Evolutionary conservation across 2,797 vertebrate genomes (phyloP), one percentile per base, ranked within the genome.

Genomic region (Coilia nasus): DNA sequence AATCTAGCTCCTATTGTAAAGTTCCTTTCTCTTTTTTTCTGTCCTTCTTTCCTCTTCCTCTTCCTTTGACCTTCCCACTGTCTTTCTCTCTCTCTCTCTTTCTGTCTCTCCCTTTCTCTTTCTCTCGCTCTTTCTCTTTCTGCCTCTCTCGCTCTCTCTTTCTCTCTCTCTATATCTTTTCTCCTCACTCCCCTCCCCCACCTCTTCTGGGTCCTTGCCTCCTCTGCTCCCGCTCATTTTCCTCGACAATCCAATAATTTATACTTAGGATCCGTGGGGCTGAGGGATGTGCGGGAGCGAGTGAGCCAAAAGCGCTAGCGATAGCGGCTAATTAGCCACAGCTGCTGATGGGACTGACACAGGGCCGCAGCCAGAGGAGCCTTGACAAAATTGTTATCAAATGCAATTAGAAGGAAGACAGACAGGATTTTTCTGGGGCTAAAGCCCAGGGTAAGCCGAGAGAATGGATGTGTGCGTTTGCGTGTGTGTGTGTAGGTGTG

Each of bases 261-360:
- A 14, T 91, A 86, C 92, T 95, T 93, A 89, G 86, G 86, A 94
- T 93, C 88, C 86, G 90, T 88, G 89, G 90, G 93, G 92, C 93
- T 88, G 90, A 90, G 90, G 92, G 91, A 95, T 92, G 91, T 90
- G 83, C 14, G 50, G 3, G 91, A 84, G 82, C 89, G 92, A 90
- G 92, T 90, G 92, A 96, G 93, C 95, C 96, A 95, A 96, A 96
- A 96, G 91, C 93, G 92, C 94, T 93, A 90, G 95, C 94, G 92
- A 94, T 95, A 94, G 95, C 91, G 90, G 95, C 96, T 96, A 97
- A 96, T 95, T 94, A 94, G 94, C 93, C 94, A 90, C 96, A 97
- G 96, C 96, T 98, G 96, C 96, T 96, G 93, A 93, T 95, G 96
- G 95, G 95, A 96, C 91, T 89, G 92, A 91, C 91, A 88, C 89